Conservation (phyloP, 1,140 invertebrate genomes). For the Hestina assimilis region DNA sequence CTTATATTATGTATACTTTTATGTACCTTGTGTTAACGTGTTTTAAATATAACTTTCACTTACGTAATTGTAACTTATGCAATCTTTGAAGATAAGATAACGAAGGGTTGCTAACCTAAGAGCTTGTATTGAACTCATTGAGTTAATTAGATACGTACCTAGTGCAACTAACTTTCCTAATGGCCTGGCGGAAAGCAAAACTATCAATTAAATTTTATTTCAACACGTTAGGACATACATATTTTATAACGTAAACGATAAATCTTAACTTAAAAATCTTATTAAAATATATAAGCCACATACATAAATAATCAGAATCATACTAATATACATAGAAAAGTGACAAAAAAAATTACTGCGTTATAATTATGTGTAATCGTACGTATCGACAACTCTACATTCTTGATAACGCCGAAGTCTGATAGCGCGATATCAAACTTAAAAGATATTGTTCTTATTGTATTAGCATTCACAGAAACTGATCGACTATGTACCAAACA, state of each 20-base stretch:
- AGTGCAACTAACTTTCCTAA: slow-evolving; percentile 1
- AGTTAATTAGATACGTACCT: slow-evolving; percentile 15
- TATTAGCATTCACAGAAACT: slow-evolving; percentile 41
- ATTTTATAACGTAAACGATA: no score
- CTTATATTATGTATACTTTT: slow-evolving; percentile 1
- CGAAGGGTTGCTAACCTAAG: slow-evolving; percentile 20
- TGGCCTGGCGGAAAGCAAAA: not conserved
- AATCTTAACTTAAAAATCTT: no score
- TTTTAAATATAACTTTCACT: slow-evolving; percentile 20
- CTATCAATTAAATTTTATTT: not conserved
- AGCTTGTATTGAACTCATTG: slow-evolving; percentile 12
- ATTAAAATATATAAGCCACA: not conserved
- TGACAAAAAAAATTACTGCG: not conserved
- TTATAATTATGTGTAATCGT: not conserved
- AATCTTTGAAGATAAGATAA: slow-evolving; percentile 29
- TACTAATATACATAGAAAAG: not conserved
- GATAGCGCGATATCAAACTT: slow-evolving; percentile 55
- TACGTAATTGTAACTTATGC: slow-evolving; percentile 26
- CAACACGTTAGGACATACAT: no score
- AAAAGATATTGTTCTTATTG: slow-evolving; percentile 42
- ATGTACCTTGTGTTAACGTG: slow-evolving; percentile 2
- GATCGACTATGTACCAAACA: slow-evolving; percentile 51
- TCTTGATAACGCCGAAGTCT: slow-evolving; percentile 51
- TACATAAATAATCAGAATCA: no score
- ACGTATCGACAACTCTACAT: slow-evolving; percentile 32